These are phyloP conservation scores for Proteles cristata DNA, from an alignment of 2,113 vertebrate species.

Conservation along the genomic window DNA sequence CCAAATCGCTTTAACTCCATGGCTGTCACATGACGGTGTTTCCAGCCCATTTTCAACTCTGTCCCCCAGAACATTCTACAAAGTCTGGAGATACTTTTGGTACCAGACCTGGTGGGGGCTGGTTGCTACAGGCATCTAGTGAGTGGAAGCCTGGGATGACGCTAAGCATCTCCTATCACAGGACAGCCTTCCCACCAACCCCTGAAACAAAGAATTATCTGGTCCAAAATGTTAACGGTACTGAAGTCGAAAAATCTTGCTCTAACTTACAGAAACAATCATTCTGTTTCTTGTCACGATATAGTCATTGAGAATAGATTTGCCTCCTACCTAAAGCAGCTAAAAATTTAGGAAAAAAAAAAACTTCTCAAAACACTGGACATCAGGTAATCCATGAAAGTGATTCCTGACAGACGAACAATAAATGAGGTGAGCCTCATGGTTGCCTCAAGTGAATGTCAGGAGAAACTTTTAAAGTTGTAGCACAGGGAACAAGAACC, in stretches of 20 bases:
- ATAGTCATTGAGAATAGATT: background rate
- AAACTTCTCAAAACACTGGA: background rate
- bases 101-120: background rate
- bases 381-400: background rate
- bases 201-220: constrained; percentile 6
- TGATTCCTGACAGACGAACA: background rate
- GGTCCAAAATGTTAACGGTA: background rate
- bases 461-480: background rate
- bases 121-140: background rate
- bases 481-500: background rate
- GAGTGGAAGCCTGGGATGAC: background rate
- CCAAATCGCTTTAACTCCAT: background rate
- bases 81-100: background rate
- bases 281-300: background rate
- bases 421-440: background rate
- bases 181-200: background rate
- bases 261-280: background rate
- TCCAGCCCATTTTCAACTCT: background rate
- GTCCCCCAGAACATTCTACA: background rate
- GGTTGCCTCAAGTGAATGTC: background rate
- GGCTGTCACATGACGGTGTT: background rate
- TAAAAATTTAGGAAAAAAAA: background rate
- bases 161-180: background rate
- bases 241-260: background rate
- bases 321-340: background rate